These are phyloP conservation scores for Penelope pileata DNA, from an alignment of 2,113 vertebrate species.

Conservation along the genomic window DNA sequence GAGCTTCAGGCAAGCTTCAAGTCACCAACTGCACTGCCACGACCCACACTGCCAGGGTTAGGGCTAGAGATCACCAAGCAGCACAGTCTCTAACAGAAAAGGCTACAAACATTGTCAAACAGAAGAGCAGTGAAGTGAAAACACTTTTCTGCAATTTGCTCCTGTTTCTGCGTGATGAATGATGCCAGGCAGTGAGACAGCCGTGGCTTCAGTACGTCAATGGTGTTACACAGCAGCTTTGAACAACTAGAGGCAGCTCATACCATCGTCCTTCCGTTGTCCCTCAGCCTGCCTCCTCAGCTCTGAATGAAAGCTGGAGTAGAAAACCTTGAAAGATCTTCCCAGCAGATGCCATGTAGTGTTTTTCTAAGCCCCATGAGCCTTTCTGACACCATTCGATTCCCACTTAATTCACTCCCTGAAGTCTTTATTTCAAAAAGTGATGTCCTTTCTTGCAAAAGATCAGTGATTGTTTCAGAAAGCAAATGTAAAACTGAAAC, in stretches of 20 bases:
- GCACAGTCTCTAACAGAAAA: neutral
- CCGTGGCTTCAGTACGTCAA: neutral
- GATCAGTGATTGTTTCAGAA: neutral
- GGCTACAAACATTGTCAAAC: neutral
- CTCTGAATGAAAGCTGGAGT: neutral
- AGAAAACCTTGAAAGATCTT: neutral
- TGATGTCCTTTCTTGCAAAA: neutral
- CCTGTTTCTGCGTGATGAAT: neutral
- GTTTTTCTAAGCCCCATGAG: fast-evolving
- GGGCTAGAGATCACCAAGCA: neutral
- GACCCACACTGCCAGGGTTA: neutral
- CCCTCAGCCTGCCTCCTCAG: neutral
- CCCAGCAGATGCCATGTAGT: neutral
- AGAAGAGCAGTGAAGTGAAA: neutral
- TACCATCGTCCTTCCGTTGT: neutral
- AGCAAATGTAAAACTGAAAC: neutral
- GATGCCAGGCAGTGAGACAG: neutral
- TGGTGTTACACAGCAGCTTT: neutral
- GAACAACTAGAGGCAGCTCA: neutral
- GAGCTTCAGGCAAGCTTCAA: neutral
- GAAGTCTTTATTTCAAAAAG: neutral
- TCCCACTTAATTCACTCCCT: neutral
- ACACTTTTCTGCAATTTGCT: neutral
- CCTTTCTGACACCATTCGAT: neutral
- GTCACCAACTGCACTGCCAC: neutral